A percentile compares a stretch with the other conserved stretches of the same genome.
Conservation (phyloP, 2,888 invertebrate genomes). For the Chrysolina oricalcia region DNA sequence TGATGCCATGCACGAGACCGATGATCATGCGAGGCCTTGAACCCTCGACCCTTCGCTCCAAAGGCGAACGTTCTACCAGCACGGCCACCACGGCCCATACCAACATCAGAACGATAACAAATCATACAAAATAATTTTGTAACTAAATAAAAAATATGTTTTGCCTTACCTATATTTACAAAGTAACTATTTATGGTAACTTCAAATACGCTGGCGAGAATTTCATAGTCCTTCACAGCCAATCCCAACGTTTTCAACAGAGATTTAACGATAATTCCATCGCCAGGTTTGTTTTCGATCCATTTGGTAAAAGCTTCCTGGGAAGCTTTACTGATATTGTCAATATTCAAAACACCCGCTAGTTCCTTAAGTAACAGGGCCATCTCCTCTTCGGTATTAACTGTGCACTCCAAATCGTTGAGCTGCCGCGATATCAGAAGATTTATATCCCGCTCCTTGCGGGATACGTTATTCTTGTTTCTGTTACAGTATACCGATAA, state of each 20-base stretch:
- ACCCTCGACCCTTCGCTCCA: no score
- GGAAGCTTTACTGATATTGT: constrained; percentile 62
- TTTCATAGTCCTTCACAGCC: constrained; percentile 71
- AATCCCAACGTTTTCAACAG: constrained; percentile 72
- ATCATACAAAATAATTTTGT: no score
- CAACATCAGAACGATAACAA: no score
- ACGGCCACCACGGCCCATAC: no score
- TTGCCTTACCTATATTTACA: constrained; percentile 71
- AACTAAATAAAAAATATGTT: not conserved
- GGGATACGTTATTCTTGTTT: constrained; percentile 73
- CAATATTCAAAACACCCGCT: constrained; percentile 68
- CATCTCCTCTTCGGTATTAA: constrained; percentile 72
- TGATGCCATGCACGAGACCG: no score
- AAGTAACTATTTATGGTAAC: constrained; percentile 75
- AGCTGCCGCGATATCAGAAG: constrained; percentile 72
- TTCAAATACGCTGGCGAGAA: constrained; percentile 74
- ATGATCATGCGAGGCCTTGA: no score
- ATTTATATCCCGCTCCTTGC: constrained; percentile 72
- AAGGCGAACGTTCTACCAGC: no score
- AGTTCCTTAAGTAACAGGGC: constrained; percentile 74
- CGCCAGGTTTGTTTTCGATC: constrained; percentile 72
- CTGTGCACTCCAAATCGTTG: constrained; percentile 73
- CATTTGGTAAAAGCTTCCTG: constrained; percentile 70
- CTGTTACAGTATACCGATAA: constrained; percentile 74
- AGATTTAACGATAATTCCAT: constrained; percentile 72